phyloP scores from a whole-genome alignment of 2,797 vertebrate genomes.

The Cryptoblepharus egeriae region DNA sequence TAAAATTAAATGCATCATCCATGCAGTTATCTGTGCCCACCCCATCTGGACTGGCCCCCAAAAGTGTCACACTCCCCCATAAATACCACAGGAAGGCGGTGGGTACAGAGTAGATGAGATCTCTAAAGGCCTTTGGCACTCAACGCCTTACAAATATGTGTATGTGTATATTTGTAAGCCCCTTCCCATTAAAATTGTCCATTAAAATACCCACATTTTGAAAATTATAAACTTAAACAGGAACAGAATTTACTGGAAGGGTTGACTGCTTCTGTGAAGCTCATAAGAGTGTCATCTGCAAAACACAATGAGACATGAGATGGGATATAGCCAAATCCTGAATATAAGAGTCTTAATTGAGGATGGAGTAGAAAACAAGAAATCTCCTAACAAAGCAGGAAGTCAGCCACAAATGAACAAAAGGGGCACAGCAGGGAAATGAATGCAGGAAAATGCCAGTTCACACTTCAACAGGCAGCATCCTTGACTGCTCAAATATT shows the following conservation, averaged over 20 bases:
- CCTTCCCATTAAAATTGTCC: too few relatives aligned
- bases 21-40: too few relatives aligned
- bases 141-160: too few relatives aligned
- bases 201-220: too few relatives aligned
- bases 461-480: constrained; percentile 45
- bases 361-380: background rate
- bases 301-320: background rate
- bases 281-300: background rate
- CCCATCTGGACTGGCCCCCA: too few relatives aligned
- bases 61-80: too few relatives aligned
- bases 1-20: too few relatives aligned
- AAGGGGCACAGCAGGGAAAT: constrained; percentile 30
- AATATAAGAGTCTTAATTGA: background rate
- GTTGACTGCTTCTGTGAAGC: fast-evolving
- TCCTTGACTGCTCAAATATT: constrained; percentile 55
- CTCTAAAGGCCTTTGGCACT: too few relatives aligned
- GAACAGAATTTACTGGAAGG: background rate
- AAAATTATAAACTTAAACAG: too few relatives aligned
- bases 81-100: too few relatives aligned
- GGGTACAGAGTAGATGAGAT: too few relatives aligned
- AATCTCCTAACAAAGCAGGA: constrained; percentile 45
- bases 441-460: constrained; percentile 51
- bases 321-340: background rate
- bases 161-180: too few relatives aligned
- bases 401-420: constrained; percentile 46